Percentiles rank a stretch among this genome's conserved stretches.
Conservation (phyloP, 2,888 invertebrate species). For the Ophraella communa region DNA sequence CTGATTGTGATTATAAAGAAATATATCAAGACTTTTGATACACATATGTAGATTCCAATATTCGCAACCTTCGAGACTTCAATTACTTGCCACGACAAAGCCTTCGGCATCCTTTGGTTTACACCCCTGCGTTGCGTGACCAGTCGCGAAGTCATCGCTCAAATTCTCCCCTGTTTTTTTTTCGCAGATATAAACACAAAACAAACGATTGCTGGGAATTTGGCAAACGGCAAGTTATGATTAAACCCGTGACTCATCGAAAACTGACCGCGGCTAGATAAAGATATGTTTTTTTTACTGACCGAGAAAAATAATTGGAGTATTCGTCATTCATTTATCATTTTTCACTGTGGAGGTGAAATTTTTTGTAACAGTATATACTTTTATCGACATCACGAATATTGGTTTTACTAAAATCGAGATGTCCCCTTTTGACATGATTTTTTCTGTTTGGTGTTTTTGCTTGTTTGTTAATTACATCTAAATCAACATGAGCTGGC, state of each 20-base stretch:
- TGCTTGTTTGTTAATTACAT: too few relatives aligned
- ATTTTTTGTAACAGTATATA: neutral
- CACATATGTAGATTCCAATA: too few relatives aligned
- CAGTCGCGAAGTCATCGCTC: slow-evolving; percentile 16
- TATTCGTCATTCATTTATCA: neutral
- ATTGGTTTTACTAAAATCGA: neutral
- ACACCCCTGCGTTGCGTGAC: slow-evolving; percentile 12
- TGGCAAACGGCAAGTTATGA: slow-evolving; percentile 1
- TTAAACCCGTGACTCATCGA: neutral
- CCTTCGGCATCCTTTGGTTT: slow-evolving; percentile 1
- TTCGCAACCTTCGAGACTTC: neutral
- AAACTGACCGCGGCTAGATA: neutral
- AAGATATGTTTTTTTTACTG: neutral
- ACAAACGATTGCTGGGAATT: neutral
- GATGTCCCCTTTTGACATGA: too few relatives aligned
- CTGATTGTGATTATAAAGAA: too few relatives aligned
- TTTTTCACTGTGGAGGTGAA: neutral
- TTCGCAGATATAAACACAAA: neutral
- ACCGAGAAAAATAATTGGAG: neutral
- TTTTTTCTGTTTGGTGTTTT: too few relatives aligned
- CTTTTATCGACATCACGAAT: neutral
- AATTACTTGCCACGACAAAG: neutral
- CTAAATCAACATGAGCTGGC: too few relatives aligned
- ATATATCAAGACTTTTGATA: too few relatives aligned
- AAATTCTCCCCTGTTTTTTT: slow-evolving; percentile 13